Conservation (phyloP, 2,113 vertebrate genomes). For the Apteryx owenii region DNA sequence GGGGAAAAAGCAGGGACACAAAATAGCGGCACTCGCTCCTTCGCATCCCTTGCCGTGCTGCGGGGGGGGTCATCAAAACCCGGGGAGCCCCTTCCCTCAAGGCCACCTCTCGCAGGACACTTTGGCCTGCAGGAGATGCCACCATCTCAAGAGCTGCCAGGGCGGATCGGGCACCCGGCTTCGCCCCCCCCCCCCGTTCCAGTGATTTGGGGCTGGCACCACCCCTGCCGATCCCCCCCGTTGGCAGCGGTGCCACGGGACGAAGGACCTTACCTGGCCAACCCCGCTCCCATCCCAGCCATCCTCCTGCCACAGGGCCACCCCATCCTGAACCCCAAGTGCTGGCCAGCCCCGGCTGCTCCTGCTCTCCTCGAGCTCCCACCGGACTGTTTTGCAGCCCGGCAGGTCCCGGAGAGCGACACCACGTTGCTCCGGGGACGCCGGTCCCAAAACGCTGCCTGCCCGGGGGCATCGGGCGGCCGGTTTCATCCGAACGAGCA, state of each 20-base stretch:
- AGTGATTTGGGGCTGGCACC: too few relatives aligned
- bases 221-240: too few relatives aligned
- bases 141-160: too few relatives aligned
- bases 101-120: too few relatives aligned
- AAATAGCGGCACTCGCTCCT: too few relatives aligned
- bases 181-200: too few relatives aligned
- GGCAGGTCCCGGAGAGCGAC: neutral
- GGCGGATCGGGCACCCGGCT: too few relatives aligned
- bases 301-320: rapidly evolving
- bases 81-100: too few relatives aligned
- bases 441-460: rapidly evolving
- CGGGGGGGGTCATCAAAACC: too few relatives aligned
- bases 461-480: neutral
- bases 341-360: neutral
- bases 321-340: neutral
- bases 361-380: rapidly evolving
- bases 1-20: too few relatives aligned
- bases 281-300: neutral
- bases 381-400: neutral
- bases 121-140: too few relatives aligned
- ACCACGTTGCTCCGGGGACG: rapidly evolving
- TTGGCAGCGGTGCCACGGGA: neutral
- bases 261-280: neutral
- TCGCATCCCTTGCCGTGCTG: too few relatives aligned
- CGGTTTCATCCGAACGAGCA: rapidly evolving